Conservation (phyloP, 2,113 vertebrate genomes). For the Prunella fulvescens region DNA sequence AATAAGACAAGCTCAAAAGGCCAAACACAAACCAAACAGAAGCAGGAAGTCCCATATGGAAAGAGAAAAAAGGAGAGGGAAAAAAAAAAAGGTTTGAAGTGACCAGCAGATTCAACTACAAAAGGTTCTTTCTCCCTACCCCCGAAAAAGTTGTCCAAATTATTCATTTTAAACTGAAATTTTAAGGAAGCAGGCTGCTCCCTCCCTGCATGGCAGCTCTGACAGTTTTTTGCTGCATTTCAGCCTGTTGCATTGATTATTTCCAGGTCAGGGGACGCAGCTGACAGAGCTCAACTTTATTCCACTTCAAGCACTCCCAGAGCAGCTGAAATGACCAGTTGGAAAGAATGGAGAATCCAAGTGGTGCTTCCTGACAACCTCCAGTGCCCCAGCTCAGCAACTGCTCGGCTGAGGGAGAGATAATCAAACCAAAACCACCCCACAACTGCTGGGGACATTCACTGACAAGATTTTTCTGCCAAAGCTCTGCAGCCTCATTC, state of each 20-base stretch:
- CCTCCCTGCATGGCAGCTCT: background rate
- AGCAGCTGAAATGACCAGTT: background rate
- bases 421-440: background rate
- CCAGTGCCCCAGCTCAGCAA: background rate
- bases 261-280: constrained; percentile 48
- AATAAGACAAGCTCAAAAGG: constrained; percentile 24
- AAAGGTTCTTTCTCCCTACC: background rate
- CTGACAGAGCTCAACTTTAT: constrained; percentile 43
- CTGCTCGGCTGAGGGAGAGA: background rate
- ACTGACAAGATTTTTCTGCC: background rate
- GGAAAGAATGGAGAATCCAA: background rate
- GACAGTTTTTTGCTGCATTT: background rate
- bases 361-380: background rate
- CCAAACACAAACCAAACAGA: constrained; percentile 35
- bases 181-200: background rate
- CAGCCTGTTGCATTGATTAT: constrained; percentile 39
- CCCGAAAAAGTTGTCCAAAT: background rate
- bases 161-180: background rate
- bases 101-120: background rate
- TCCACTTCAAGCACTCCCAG: background rate
- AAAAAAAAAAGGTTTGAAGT: background rate
- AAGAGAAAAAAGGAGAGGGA: background rate
- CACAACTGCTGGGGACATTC: background rate
- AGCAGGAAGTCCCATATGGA: constrained; percentile 1
- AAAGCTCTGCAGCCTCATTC: background rate